Evolutionary conservation across 2,888 invertebrate species (phyloP), one percentile per base, ranked within the genome.

Genomic region (Helleia helle): DNA sequence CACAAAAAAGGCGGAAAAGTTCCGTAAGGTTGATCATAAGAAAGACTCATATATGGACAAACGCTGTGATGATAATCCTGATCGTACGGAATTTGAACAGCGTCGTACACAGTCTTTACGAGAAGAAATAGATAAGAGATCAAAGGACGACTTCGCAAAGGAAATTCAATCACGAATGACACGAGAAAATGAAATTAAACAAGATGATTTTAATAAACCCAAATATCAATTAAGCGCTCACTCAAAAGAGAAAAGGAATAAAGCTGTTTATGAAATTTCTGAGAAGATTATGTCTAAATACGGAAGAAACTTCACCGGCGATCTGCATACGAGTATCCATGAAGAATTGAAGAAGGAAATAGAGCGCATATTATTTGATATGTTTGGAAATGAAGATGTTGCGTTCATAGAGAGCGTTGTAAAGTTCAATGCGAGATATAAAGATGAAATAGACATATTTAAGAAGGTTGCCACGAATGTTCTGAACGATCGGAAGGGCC

Each of bases 381-480:
- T 77, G 66, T 80, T 74, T 43, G 69, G 65, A 1, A 53, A 63
- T n/a, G 48, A 54, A 14, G 79, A 81, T 17, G 63, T 72, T 0
- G 67, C 80, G 1, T 76, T 66, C 44, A 77, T 77, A 24, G 79
- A 80, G 48, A 63, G 74, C 18, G 59, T 77, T 11, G 59, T 73
- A 25, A 73, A 71, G 46, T 81, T 72, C 49, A 66, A 73, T 38
- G 60, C 71, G 6, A 70, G 56, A 44, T 65, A 69, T 1, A 60
- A 60, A 9, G 69, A 69, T 1, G 70, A 74, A 43, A 61, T 62
- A 47, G 68, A 64, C 43, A 60, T 83, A 27, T 62, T 74, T 43
- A 54, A 62, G 17, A 66, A 70, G 1, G 69, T 72, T 6, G 52
- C 74, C 49, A 44, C 61, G 1, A 60, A 63, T 39, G 61, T 77